Base-by-base conservation (phyloP, 2,113 vertebrate genomes). In the Theristicus caerulescens region DNA sequence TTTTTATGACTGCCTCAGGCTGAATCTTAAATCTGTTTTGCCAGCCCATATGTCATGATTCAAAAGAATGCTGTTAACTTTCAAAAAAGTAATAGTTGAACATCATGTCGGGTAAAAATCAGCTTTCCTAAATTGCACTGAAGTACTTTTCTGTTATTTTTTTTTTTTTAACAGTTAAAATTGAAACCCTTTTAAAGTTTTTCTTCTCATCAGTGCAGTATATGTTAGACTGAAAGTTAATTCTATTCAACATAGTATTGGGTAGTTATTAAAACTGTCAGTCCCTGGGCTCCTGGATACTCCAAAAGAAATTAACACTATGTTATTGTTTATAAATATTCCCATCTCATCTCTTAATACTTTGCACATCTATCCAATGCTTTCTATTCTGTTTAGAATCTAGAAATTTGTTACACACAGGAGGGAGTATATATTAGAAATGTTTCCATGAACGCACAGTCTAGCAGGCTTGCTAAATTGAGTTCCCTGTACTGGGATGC, bases 1-100 rank as follows among this genome's bases (percentile, higher is more conserved):
- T 38, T 93, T 94, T 93, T 80, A 34, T 52, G 82, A 8, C 55
- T 82, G 93, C 94, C 93, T 95, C 58, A 78, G 96, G 91, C 81
- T 77, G 49, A 73, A 83, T 91, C 64, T 81, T 82, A 84, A 91
- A 90, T n/a, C 20, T 5, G 1, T 91, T 94, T 76, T 91, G 27
- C 54, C 31, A 80, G 12, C 20, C 29, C 49, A 11, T 71, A 52
- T 83, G 74, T 69, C 42, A 29, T 25, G 46, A 66, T 77, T 73
- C n/a, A 77, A 47, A 90, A 59, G 42, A 64, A 77, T 51, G 31
- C n/a, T 65, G 27, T 91, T 54, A 93, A n/a, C 42, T 65, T 86
- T 49, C 29, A 55, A 65, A 89, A 67, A 42, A 71, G 7, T 26
- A 29, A 27, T 36, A 66, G 17, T 21, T 87, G 57, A 79, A 70